A percentile compares a stretch with the other conserved stretches of the same genome.
These are phyloP conservation scores for Ceratoteleas bidentatus DNA, from an alignment of 1,140 invertebrate genomes.

Conservation along the genomic window DNA sequence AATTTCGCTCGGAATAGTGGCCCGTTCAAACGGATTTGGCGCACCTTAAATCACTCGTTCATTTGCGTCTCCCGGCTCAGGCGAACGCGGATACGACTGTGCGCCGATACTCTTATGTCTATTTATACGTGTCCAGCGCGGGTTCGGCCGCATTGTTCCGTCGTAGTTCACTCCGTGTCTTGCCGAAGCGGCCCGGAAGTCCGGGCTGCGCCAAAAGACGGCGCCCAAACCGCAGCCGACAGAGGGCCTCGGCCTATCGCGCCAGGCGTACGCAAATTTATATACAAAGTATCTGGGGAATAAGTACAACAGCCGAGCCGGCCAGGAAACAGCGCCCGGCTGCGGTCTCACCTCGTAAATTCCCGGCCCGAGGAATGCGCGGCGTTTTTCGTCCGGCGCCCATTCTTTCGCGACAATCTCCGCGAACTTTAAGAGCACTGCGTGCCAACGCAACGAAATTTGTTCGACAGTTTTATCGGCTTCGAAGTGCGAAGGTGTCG, in stretches of 20 bases:
- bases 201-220: conserved; percentile 69
- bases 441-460: conserved; percentile 24
- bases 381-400: conserved; percentile 56
- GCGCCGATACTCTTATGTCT: conserved; percentile 66
- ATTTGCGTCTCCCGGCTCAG: conserved; percentile 63
- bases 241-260: conserved; percentile 38
- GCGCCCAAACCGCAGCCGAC: conserved; percentile 59
- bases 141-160: conserved; percentile 64
- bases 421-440: conserved; percentile 27
- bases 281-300: conserved; percentile 79
- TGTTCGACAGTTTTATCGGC: too few relatives aligned
- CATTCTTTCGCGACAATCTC: conserved; percentile 37
- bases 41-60: conserved; percentile 67
- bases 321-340: conserved; percentile 59
- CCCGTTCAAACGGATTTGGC: conserved; percentile 61
- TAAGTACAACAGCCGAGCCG: conserved; percentile 77
- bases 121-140: conserved; percentile 63
- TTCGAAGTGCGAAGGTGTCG: too few relatives aligned
- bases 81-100: conserved; percentile 53
- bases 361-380: conserved; percentile 64
- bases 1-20: conserved; percentile 54
- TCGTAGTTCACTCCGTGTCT: conserved; percentile 67
- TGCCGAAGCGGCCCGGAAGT: conserved; percentile 67
- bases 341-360: conserved; percentile 77
- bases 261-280: conserved; percentile 74